Evolutionary conservation across 2,888 invertebrate species (phyloP), one percentile per base, ranked within the genome.

Genomic region (Pachycephus smyrnensis): DNA sequence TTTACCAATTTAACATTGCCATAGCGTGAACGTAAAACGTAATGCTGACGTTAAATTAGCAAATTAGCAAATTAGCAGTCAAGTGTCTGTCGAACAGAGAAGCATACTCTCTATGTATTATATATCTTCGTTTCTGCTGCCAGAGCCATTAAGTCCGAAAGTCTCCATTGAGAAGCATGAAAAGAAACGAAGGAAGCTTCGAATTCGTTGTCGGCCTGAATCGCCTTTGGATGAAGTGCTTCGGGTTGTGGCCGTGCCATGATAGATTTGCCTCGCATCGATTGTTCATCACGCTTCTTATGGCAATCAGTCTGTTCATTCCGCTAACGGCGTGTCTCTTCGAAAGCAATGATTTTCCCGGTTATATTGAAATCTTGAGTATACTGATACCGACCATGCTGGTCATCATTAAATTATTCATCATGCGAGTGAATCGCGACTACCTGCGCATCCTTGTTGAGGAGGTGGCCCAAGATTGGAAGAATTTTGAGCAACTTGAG

Each of bases 231-330:
- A 35, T 78, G 11, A 73, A 68, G 35, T 75, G 69, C 37, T 35
- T 78, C 32, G 80, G 80, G 12, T 55, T 78, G 40, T 83, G 81
- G 80, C 78, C 81, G 11, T 15, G 75, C 36, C 74, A 79, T 33
- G 76, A 79, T 74, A 73, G 40, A n/a, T 75, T 73, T 12, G 68
- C 79, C 15, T 11, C 69, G 15, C 30, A 75, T 11, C 75, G 78
- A 68, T 69, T 73, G 37, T 15, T 73, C 55, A 31, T 73, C 35
- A 69, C 75, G 36, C 30, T 75, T 9, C 35, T 37, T 32, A 69
- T 78, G 40, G 55, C 75, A 23, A 33, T n/a, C 35, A 73, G 68
- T 68, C 37, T 73, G 33, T 33, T 78, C 23, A 31, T 78, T 55
- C 78, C 78, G 23, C 73, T 75, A 73, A n/a, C 71, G 36, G 69